phyloP scores from a whole-genome alignment of 2,888 invertebrate species.

The Hydriomena furcata region DNA sequence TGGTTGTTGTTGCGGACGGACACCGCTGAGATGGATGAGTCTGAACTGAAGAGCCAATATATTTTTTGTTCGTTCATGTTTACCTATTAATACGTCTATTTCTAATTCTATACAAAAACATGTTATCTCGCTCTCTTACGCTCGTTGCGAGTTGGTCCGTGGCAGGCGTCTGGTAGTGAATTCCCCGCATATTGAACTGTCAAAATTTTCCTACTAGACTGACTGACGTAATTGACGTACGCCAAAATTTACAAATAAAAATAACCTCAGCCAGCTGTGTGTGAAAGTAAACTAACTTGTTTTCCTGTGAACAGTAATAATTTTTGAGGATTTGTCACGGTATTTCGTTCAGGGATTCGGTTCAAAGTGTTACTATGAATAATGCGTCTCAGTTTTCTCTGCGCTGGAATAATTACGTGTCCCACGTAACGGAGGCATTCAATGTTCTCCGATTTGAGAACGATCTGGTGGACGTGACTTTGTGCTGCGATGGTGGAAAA shows the following conservation, averaged over 20 bases:
- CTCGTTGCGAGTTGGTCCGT: no score
- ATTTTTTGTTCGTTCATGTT: no score
- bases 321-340: not conserved
- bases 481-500: constrained; percentile 92
- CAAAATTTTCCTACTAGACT: no score
- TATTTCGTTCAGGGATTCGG: constrained; percentile 5
- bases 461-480: constrained; percentile 92
- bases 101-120: no score
- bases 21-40: no score
- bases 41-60: no score
- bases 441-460: constrained; percentile 87
- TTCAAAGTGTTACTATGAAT: constrained; percentile 59
- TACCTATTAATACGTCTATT: no score
- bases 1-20: no score
- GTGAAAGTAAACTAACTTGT: constrained; percentile 26
- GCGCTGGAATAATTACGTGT: constrained; percentile 94
- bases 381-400: constrained; percentile 92
- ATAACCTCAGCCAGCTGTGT: constrained; percentile 19
- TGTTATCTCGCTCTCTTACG: no score
- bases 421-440: constrained; percentile 91
- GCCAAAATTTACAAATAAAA: not conserved
- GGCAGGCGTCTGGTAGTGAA: no score
- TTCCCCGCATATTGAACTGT: no score
- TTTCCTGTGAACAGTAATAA: constrained; percentile 3
- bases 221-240: no score